These are phyloP conservation scores for Cephus pulcher DNA, from an alignment of 2,888 invertebrate species.

Conservation along the genomic window DNA sequence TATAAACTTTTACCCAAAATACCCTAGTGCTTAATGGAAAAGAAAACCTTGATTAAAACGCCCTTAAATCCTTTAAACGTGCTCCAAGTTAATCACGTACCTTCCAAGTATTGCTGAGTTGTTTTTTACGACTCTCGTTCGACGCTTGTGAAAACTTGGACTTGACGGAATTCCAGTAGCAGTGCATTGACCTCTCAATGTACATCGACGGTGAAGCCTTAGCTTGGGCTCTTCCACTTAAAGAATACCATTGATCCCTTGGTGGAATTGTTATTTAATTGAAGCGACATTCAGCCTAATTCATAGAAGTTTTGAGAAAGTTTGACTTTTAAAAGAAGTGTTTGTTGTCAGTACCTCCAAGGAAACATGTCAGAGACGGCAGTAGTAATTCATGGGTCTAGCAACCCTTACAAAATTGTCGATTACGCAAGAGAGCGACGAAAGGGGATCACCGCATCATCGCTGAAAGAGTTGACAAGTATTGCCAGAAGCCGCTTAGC, in stretches of 20 bases:
- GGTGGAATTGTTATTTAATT: background rate
- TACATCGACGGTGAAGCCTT: background rate
- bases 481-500: conserved; percentile 82
- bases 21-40: background rate
- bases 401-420: conserved; percentile 82
- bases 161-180: background rate
- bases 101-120: background rate
- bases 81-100: background rate
- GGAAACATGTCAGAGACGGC: conserved; percentile 35
- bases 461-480: conserved; percentile 81
- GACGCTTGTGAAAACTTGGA: background rate
- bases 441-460: conserved; percentile 85
- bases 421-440: conserved; percentile 83
- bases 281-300: background rate
- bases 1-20: background rate
- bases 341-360: background rate
- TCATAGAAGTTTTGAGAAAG: background rate
- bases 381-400: conserved; percentile 53
- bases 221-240: background rate
- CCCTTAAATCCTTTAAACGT: background rate
- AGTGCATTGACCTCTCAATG: background rate
- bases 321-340: background rate
- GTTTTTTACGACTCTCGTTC: background rate
- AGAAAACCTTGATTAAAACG: background rate
- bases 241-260: background rate